Base-by-base conservation (phyloP, 2,113 vertebrate genomes). In the Oreocharis arfaki region DNA sequence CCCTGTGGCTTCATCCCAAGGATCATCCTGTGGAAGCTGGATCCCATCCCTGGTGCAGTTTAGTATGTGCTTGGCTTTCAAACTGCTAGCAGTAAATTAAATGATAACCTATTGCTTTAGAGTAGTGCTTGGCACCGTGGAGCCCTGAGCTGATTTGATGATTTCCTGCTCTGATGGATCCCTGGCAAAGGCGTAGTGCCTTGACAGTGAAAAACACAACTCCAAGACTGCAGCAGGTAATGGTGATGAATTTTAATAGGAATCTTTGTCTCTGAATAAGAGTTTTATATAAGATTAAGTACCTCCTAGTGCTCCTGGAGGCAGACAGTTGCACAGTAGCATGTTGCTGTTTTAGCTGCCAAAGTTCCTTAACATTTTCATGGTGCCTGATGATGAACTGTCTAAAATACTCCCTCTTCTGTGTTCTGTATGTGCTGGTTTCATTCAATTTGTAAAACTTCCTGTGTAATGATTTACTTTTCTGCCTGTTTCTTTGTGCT, bases 221-320 rank as follows among this genome's bases (percentile, higher is more conserved):
- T 90, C 80, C 83, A 87, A 16, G 88, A 93, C 95, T 93, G 93
- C 96, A 95, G 95, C 93, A 95, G 92, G 92, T 94, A 79, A 84
- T 96, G 96, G 96, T 81, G 86, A 91, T 96, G 96, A 95, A 97
- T 97, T 96, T 96, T 97, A 96, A 96, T 96, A 26, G 86, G 86
- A 60, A 87, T 86, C 85, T 91, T 96, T 89, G 95, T 96, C 83
- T 96, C 91, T 78, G 80, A 89, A 68, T 79, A 87, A 84, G 89
- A 93, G 60, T 96, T 96, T 90, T 93, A 44, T 78, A 10, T 35
- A 82, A 94, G 69, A 95, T 92, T 41, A 78, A 89, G 80, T 68
- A 77, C 68, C 68, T 96, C 16, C 39, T 35, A 52, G 60, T 75
- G 68, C 41, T 90, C 41, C 68, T 95, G 95, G 83, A 90, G 81